phyloP scores from a whole-genome alignment of 2,888 invertebrate species.

The Glyphotaelius pellucidus region DNA sequence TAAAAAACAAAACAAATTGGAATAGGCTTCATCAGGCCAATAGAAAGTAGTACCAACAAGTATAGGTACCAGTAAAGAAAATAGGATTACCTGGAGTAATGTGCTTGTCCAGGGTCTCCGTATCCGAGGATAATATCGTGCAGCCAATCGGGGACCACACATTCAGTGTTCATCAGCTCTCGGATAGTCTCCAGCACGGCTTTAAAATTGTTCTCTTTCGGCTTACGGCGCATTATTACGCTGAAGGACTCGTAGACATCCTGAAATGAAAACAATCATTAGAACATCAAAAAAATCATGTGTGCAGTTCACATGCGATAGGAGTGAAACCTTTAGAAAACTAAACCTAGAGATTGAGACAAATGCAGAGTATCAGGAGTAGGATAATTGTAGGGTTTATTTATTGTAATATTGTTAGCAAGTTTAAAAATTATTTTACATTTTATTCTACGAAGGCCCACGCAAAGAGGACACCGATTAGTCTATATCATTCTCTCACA shows the following conservation, averaged over 20 bases:
- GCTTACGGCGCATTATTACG: constrained; percentile 97
- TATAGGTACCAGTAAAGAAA: neutral
- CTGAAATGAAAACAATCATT: constrained; percentile 68
- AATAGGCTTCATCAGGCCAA: neutral
- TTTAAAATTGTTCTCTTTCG: constrained; percentile 99
- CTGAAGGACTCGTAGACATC: constrained; percentile 96
- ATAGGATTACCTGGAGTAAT: constrained; percentile 85
- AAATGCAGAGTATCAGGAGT: no score
- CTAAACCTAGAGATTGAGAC: no score
- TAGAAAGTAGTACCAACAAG: neutral
- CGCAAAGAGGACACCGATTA: no score
- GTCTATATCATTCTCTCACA: no score
- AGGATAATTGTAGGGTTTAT: no score
- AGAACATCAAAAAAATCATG: constrained; percentile 13
- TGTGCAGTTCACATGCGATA: no score
- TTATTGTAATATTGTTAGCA: no score
- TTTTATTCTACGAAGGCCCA: no score
- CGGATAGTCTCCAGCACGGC: constrained; percentile 99
- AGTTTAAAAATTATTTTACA: no score
- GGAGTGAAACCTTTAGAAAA: no score
- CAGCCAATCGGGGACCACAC: constrained; percentile 97
- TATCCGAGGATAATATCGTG: constrained; percentile 98
- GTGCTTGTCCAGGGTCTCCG: constrained; percentile 97
- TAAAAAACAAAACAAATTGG: neutral
- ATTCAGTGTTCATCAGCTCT: constrained; percentile 99